Evolutionary conservation across 2,888 invertebrate genomes (phyloP).

Genomic region (Conops quadrifasciatus): DNA sequence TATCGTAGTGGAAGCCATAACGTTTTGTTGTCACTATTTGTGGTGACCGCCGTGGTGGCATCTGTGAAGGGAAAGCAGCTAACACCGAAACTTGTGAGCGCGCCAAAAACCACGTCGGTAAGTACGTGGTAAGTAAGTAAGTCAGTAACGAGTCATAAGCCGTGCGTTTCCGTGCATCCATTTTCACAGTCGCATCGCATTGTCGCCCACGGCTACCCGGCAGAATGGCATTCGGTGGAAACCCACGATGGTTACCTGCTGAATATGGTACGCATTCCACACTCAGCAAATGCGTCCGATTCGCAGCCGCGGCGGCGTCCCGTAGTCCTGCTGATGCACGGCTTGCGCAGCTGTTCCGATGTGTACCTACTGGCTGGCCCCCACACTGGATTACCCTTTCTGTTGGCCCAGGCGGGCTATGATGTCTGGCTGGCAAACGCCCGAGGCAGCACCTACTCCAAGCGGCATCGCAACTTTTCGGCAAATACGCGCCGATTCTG

Average conservation of each 20-base stretch:
- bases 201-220: slow-evolving; percentile 67
- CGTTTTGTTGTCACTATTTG: no score
- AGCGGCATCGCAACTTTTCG: slow-evolving; percentile 50
- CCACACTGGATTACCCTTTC: slow-evolving; percentile 42
- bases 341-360: slow-evolving; percentile 46
- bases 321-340: slow-evolving; percentile 66
- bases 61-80: no score
- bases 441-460: slow-evolving; percentile 47
- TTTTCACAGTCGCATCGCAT: slow-evolving; percentile 38
- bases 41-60: no score
- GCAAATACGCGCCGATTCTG: slow-evolving; percentile 46
- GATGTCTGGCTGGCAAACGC: slow-evolving; percentile 52
- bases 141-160: no score
- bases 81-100: no score
- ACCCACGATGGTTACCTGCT: slow-evolving; percentile 46
- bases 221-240: slow-evolving; percentile 69
- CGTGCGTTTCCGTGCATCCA: no score
- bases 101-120: no score
- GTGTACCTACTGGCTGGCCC: slow-evolving; percentile 45
- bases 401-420: slow-evolving; percentile 48
- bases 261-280: no score
- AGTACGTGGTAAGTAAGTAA: no score
- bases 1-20: no score
- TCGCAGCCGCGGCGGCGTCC: slow-evolving; percentile 41
- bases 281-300: slow-evolving; percentile 26